A percentile compares a stretch with the other conserved stretches of the same genome.
Conservation (phyloP, 1,140 invertebrate genomes). For the Drosophila simulans region DNA sequence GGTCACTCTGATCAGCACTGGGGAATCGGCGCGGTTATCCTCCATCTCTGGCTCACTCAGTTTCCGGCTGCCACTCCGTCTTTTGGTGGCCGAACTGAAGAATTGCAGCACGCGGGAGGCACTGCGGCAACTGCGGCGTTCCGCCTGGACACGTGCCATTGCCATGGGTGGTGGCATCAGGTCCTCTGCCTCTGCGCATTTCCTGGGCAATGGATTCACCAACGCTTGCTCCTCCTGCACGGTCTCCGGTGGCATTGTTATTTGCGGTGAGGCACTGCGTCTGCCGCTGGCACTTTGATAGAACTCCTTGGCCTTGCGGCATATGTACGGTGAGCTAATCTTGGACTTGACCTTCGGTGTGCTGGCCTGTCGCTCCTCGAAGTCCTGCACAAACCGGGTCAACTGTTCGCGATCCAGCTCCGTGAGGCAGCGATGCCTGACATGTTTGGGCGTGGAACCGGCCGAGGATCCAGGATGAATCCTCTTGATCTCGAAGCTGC, state of each 20-base stretch:
- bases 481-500: slow-evolving; percentile 80
- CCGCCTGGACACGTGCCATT: slow-evolving; percentile 64
- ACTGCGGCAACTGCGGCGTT: slow-evolving; percentile 73
- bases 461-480: slow-evolving; percentile 52
- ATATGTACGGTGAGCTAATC: slow-evolving; percentile 58
- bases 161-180: slow-evolving; percentile 68
- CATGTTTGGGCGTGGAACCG: slow-evolving; percentile 13
- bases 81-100: slow-evolving; percentile 70
- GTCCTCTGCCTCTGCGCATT: slow-evolving; percentile 68
- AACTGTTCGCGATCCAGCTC: slow-evolving; percentile 78
- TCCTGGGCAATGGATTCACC: slow-evolving; percentile 10
- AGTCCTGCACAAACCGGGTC: slow-evolving; percentile 67
- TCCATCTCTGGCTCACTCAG: slow-evolving; percentile 53
- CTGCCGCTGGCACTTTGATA: slow-evolving; percentile 68
- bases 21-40: slow-evolving; percentile 47
- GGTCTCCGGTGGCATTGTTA: slow-evolving; percentile 14
- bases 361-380: slow-evolving; percentile 68
- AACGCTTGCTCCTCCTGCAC: slow-evolving; percentile 16
- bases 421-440: slow-evolving; percentile 68
- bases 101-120: slow-evolving; percentile 76
- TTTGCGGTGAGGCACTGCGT: slow-evolving; percentile 74
- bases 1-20: slow-evolving; percentile 60
- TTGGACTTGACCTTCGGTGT: slow-evolving; percentile 60
- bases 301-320: slow-evolving; percentile 71
- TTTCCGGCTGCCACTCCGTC: slow-evolving; percentile 58